Evolutionary conservation across 2,888 invertebrate species (phyloP).

Genomic region (Parthenolecanium corni): DNA sequence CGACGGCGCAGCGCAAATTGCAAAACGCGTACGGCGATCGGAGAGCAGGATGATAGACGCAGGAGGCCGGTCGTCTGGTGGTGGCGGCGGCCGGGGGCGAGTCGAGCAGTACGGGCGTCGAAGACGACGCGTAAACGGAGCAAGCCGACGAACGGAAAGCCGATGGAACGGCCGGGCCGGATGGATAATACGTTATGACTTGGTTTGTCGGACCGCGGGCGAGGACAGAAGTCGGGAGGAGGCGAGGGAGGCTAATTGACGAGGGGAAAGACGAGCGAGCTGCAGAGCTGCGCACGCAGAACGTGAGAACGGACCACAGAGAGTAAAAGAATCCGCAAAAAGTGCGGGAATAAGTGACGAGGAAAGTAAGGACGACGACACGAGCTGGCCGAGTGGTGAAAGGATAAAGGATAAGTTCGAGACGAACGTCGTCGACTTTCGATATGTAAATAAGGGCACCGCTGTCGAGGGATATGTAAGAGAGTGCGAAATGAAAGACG

Average conservation of each 20-base stretch:
- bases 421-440: neutral
- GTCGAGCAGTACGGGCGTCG: constrained; percentile 1
- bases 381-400: too few relatives aligned
- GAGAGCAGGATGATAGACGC: too few relatives aligned
- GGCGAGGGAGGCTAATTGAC: neutral
- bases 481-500: constrained; percentile 16
- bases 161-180: constrained; percentile 20
- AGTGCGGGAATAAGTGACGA: neutral
- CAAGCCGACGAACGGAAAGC: constrained; percentile 21
- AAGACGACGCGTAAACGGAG: constrained; percentile 10
- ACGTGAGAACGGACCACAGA: neutral
- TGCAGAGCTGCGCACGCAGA: neutral
- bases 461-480: neutral
- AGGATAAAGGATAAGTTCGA: too few relatives aligned
- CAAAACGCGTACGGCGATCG: constrained; percentile 2
- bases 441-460: neutral
- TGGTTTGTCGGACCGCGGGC: constrained; percentile 1
- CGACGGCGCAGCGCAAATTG: constrained; percentile 11
- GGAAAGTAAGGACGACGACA: too few relatives aligned
- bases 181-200: constrained; percentile 26
- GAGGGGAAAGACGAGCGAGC: neutral
- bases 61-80: neutral
- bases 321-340: neutral
- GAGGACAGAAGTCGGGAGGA: neutral
- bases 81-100: constrained; percentile 1